phyloP scores from a whole-genome alignment of 2,888 invertebrate genomes.

The Drosophila atroscutellata region DNA sequence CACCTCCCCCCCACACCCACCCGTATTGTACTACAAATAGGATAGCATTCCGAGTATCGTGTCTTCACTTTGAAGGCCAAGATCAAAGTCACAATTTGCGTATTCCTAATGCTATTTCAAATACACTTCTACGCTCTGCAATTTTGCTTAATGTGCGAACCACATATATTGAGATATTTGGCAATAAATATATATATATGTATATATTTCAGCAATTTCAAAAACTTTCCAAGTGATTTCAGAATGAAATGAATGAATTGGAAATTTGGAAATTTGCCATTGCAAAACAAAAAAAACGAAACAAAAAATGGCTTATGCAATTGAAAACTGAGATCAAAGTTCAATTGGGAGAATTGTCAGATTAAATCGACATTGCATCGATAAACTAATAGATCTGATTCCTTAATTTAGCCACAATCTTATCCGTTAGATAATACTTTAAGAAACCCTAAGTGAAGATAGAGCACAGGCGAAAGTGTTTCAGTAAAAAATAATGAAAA shows the following conservation, averaged over 20 bases:
- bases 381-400: constrained; percentile 14
- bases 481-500: neutral
- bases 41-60: constrained; percentile 2
- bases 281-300: constrained; percentile 1
- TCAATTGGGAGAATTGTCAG: constrained; percentile 25
- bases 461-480: neutral
- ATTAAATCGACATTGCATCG: constrained; percentile 9
- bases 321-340: constrained; percentile 26
- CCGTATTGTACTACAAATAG: neutral
- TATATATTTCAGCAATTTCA: neutral
- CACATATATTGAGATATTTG: constrained; percentile 10
- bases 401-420: constrained; percentile 4
- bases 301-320: constrained; percentile 25
- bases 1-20: neutral
- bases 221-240: constrained; percentile 22
- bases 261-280: constrained; percentile 48
- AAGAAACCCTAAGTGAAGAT: neutral
- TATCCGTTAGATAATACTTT: constrained; percentile 44
- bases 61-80: constrained; percentile 68
- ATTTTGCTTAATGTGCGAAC: constrained; percentile 11
- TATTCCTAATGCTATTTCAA: constrained; percentile 20
- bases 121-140: constrained; percentile 31
- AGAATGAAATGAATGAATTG: constrained; percentile 20
- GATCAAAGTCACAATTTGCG: constrained; percentile 73
- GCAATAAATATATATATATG: neutral